Percentiles rank a stretch among this genome's conserved stretches.
Evolutionary conservation across 1,140 invertebrate species (phyloP).

Genomic region (Melitaea cinxia): DNA sequence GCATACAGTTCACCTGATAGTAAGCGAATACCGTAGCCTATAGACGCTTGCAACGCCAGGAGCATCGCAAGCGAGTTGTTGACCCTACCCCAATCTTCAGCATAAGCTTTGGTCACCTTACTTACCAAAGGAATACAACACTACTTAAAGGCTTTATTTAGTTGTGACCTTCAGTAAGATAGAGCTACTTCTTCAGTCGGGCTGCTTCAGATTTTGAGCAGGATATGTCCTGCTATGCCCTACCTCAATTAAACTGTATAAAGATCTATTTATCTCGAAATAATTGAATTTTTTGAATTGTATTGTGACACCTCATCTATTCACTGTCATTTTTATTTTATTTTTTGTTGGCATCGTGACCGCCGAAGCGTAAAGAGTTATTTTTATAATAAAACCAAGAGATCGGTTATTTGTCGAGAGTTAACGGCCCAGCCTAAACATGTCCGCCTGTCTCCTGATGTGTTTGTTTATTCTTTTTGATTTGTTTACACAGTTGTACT

Average conservation of each 20-base stretch:
- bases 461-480: slow-evolving; percentile 45
- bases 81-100: no score
- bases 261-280: background rate
- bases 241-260: background rate
- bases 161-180: no score
- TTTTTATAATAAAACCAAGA: slow-evolving; percentile 19
- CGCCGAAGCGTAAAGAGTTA: background rate
- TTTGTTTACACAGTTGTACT: slow-evolving; percentile 44
- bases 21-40: no score
- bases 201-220: no score
- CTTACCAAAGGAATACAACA: no score
- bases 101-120: no score
- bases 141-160: no score
- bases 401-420: slow-evolving; percentile 40
- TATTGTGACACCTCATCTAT: background rate
- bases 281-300: background rate
- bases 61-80: no score
- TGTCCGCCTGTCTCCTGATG: slow-evolving; percentile 34
- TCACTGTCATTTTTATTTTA: background rate
- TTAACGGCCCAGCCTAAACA: slow-evolving; percentile 45
- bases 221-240: no score
- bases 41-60: no score
- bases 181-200: no score
- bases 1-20: no score
- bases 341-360: background rate